Evolutionary conservation across 2,113 vertebrate genomes (phyloP).

Genomic region (Lucifuga dentata): DNA sequence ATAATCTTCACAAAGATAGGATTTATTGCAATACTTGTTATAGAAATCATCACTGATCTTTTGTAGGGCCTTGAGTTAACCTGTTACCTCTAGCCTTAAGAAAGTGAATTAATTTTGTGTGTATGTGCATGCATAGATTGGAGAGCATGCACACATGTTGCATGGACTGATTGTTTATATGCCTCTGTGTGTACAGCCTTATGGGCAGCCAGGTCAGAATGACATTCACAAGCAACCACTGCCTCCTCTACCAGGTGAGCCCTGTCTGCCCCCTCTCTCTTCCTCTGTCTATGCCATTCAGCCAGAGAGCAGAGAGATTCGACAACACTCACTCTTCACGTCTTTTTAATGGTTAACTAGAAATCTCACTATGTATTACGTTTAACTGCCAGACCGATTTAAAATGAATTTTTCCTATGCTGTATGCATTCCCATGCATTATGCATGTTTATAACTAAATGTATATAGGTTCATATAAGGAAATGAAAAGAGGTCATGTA

Average conservation of each 20-base stretch:
- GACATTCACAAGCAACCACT: conserved; percentile 86
- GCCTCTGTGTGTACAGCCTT: conserved; percentile 79
- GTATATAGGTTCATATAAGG: background rate
- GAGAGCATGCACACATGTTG: background rate
- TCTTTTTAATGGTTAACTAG: background rate
- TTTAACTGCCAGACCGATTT: too few relatives aligned
- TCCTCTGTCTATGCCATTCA: background rate
- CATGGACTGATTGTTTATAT: conserved; percentile 28
- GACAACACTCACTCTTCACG: background rate
- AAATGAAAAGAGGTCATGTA: background rate
- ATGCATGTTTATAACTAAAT: too few relatives aligned
- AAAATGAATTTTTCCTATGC: too few relatives aligned
- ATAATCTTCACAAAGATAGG: too few relatives aligned
- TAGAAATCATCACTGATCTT: background rate
- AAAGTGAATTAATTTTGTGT: background rate
- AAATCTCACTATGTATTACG: too few relatives aligned
- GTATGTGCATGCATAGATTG: background rate
- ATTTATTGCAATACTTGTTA: background rate
- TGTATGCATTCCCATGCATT: too few relatives aligned
- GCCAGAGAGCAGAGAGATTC: background rate
- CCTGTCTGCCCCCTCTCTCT: background rate
- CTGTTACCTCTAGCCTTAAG: background rate
- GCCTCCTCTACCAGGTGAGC: conserved; percentile 84
- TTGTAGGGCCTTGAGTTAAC: conserved; percentile 5
- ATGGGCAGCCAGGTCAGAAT: conserved; percentile 83